Evolutionary conservation across 2,797 vertebrate species (phyloP).

Genomic region (Mycteria americana): DNA sequence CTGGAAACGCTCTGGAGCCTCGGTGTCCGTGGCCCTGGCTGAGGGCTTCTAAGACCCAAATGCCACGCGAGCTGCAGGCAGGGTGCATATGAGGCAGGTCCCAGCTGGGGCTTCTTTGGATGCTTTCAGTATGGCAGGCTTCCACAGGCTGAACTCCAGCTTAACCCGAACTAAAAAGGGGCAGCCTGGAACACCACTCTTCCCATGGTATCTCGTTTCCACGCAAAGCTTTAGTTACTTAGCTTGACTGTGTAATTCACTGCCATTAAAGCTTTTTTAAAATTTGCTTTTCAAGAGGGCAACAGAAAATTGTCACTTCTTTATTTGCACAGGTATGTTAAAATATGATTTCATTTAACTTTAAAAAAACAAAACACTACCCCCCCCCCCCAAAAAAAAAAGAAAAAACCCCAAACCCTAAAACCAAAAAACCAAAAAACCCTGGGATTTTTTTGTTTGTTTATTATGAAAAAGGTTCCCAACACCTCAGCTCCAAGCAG

Average conservation of each 20-base stretch:
- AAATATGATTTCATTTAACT: background rate
- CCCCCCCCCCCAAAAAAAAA: too few relatives aligned
- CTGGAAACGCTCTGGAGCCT: background rate
- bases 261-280: background rate
- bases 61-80: accelerated
- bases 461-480: background rate
- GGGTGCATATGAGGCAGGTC: background rate
- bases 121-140: background rate
- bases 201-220: background rate
- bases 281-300: background rate
- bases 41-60: background rate
- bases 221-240: background rate
- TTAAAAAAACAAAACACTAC: too few relatives aligned
- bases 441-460: accelerated
- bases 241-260: background rate
- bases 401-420: background rate
- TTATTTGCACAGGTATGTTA: background rate
- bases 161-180: background rate
- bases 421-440: background rate
- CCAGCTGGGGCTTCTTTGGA: background rate
- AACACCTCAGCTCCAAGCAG: background rate
- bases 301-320: background rate
- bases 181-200: background rate
- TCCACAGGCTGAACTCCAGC: background rate
- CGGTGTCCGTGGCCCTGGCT: accelerated